Conservation (phyloP, 2,113 vertebrate species). For the Hypomesus transpacificus region DNA sequence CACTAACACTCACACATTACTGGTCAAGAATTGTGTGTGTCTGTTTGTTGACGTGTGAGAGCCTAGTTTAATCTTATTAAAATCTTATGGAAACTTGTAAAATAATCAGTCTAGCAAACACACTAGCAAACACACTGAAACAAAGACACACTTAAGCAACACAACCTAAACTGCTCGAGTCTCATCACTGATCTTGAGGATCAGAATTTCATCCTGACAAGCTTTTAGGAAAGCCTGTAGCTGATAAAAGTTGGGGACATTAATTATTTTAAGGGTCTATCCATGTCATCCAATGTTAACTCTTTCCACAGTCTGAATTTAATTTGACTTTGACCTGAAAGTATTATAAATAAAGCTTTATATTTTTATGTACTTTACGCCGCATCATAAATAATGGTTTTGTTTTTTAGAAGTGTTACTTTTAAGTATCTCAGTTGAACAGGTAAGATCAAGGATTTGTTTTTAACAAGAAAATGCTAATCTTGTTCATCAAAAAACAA, state of each 20-base stretch:
- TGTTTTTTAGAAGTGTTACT: background rate
- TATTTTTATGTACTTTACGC: constrained; percentile 37
- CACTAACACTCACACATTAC: constrained; percentile 41
- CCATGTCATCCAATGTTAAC: background rate
- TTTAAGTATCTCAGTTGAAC: constrained; percentile 9
- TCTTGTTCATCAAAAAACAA: constrained; percentile 40
- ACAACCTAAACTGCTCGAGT: background rate
- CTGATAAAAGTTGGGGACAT: background rate
- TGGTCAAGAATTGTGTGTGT: constrained; percentile 23
- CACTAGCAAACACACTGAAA: constrained; percentile 12
- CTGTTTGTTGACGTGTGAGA: constrained; percentile 20
- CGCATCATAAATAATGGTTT: constrained; percentile 15
- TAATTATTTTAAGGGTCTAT: background rate
- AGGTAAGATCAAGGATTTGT: constrained; percentile 17
- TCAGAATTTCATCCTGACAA: too few species aligned
- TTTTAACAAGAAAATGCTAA: constrained; percentile 36
- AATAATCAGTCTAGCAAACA: constrained; percentile 21
- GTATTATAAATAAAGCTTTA: constrained; percentile 31
- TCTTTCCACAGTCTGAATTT: background rate
- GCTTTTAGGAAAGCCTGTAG: too few species aligned
- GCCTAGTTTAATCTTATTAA: constrained; percentile 14
- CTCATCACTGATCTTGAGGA: background rate
- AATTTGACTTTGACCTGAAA: background rate
- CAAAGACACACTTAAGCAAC: constrained; percentile 6
- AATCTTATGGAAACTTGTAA: constrained; percentile 3